Evolutionary conservation across 2,888 invertebrate species (phyloP), one percentile per base, ranked within the genome.

Genomic region (Julus scanicus): DNA sequence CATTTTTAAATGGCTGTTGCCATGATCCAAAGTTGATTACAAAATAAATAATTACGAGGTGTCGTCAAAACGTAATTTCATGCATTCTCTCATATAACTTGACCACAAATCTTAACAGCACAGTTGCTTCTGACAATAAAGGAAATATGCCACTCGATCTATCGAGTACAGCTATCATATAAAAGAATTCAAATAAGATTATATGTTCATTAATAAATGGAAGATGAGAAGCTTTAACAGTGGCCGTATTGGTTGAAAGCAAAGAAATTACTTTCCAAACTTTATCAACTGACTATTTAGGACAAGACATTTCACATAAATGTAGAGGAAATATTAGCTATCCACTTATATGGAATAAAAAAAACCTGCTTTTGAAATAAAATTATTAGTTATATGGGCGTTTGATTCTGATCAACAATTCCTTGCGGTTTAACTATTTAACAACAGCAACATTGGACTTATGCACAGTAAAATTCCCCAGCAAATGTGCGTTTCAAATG

Each of bases 301-400:
- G 63, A 63, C 63, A 20, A 63, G 63, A 63, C 63, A 63, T 63
- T 63, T 63, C 63, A 63, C 63, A 63, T 63, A 63, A 63, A 63
- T 13, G 63, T 20, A 63, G 63, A 63, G 63, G 63, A 63, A 63
- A 63, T 20, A 63, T 20, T 63, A 63, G 63, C 63, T 63, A 63
- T 6, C 63, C 20, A 63, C 20, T 63, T 63, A 63, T 63, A 63
- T 63, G 63, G 63, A 63, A 63, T 63, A 63, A 63, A 63, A 63
- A 63, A 49, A 13, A 13, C 2, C 63, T 53, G 53, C 53, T 53
- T 53, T 29, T 63, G 20, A 63, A 63, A 20, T 63, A 63, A 63
- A 49, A 63, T n/a, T 63, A 63, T 20, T 20, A 13, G n/a, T 63
- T 63, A 63, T 20, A 63, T 63, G 63, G n/a, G 8, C 20, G 63